Base-by-base conservation (phyloP, 2,888 invertebrate species). In the Augochlorella aurata region DNA sequence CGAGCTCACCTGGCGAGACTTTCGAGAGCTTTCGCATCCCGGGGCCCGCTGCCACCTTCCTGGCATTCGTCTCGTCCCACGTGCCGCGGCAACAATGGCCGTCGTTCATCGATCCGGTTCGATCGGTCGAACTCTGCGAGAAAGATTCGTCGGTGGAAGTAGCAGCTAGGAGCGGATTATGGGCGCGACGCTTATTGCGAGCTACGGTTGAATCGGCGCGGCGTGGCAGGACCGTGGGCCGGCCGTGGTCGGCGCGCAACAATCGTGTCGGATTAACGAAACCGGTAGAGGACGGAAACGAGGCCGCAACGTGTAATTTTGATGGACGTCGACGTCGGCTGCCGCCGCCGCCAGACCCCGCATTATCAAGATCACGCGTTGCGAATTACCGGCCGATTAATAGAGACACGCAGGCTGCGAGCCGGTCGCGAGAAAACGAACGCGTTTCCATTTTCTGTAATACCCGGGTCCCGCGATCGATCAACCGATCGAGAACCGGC, bases 401-500 rank as follows among this genome's bases (percentile, higher is more conserved):
- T 83, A 83, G 72, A 78, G 77, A 58, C 47, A 61, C 66, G 21
- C 44, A 50, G 61, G 8, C 54, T 21, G 54, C 4, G 52, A 9
- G 2, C 52, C 52, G 8, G 24, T 29, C 61, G 54, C 71, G 74
- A 72, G 66, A 65, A 68, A 78, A 77, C 71, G 72, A 66, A n/a
- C 73, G 77, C 68, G 68, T 84, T 84, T 80, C 84, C 74, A 80
- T 80, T 84, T 84, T 83, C 83, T 75, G 83, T 80, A 84, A 83
- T 80, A 75, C 63, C 74, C 45, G 69, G 63, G 72, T 10, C 61
- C 8, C 24, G 16, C 77, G 78, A 87, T 85, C 81, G 85, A 81
- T 81, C 84, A 79, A 79, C 83, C 76, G 83, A 84, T 83, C 83
- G 84, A 58, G 84, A 82, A 67, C 24, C 84, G 76, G 38, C 69